These are phyloP conservation scores for cattle (Bos taurus) DNA, from an alignment of 2,113 vertebrate species.

Conservation along the genomic window ARS-UCD2.0 NC_037337.1:69053001-69053500, in stretches of 20 bases:
- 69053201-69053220: background rate
- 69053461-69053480: no score
- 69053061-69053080: background rate
- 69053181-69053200: slow-evolving; percentile 20
- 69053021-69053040: background rate
- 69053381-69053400: no score
- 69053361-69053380: no score
- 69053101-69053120: background rate
- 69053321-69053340: no score
- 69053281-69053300: background rate
- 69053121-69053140: background rate
- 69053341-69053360: no score
- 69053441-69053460: no score
- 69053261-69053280: background rate
- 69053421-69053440: no score
- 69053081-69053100: background rate
- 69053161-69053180: background rate
- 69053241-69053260: background rate
- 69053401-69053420: no score
- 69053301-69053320: background rate
- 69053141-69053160: background rate
- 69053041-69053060: background rate
- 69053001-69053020: background rate
- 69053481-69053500: no score
- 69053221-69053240: background rate